Percentiles rank a stretch among this genome's conserved stretches.
phyloP scores from a whole-genome alignment of 2,113 vertebrate genomes.

The Petrocephalus microphthalmus region DNA sequence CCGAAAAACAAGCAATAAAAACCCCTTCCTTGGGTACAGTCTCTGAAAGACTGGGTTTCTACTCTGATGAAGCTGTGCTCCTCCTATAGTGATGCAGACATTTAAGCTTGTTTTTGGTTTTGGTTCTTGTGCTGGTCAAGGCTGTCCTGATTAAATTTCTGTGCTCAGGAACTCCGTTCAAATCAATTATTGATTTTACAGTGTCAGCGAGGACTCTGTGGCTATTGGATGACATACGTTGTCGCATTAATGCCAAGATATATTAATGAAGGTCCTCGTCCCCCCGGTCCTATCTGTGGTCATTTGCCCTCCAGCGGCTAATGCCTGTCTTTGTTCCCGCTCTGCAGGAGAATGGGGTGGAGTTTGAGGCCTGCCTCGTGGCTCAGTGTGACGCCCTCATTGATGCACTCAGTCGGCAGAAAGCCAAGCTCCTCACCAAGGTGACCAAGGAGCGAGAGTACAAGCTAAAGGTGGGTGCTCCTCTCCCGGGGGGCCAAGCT shows the following conservation, averaged over 20 bases:
- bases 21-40: not conserved
- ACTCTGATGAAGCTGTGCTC: slow-evolving; percentile 13
- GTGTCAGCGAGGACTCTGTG: not conserved
- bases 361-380: slow-evolving; percentile 93
- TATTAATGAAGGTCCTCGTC: not conserved
- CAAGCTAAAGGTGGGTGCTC: slow-evolving; percentile 80
- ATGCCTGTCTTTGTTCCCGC: not conserved
- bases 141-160: not conserved
- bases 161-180: not conserved
- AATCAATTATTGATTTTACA: slow-evolving; percentile 9
- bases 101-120: slow-evolving; percentile 31
- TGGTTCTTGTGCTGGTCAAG: slow-evolving; percentile 19
- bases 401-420: slow-evolving; percentile 87
- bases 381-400: slow-evolving; percentile 97
- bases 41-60: not conserved
- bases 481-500: slow-evolving; percentile 61
- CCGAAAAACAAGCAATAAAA: not conserved
- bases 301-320: not conserved
- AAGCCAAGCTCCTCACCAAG: slow-evolving; percentile 95
- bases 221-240: not conserved
- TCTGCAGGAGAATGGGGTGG: slow-evolving; percentile 83
- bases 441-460: slow-evolving; percentile 95
- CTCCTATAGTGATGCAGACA: not conserved
- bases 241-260: not conserved
- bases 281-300: not conserved